Evolutionary conservation across 2,113 vertebrate genomes (phyloP).

Genomic region (Falcunculus frontatus): DNA sequence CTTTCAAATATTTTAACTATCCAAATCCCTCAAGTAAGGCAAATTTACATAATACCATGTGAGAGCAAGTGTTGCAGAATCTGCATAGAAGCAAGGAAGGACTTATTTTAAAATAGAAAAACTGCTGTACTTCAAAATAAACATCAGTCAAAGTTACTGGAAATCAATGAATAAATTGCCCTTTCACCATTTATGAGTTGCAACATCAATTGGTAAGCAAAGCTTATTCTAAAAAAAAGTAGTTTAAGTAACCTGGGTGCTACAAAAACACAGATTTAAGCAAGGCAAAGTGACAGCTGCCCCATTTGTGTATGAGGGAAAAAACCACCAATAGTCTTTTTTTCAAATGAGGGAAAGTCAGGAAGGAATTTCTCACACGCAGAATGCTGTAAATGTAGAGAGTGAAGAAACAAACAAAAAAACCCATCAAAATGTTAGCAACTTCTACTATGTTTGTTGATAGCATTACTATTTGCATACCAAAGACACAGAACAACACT

Average conservation of each 20-base stretch:
- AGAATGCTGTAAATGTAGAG: neutral
- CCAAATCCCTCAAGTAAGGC: neutral
- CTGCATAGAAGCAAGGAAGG: neutral
- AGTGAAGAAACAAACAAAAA: neutral
- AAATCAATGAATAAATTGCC: neutral
- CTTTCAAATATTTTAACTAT: neutral
- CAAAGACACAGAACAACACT: neutral
- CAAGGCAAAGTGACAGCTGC: neutral
- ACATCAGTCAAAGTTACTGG: neutral
- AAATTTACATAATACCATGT: neutral
- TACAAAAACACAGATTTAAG: neutral
- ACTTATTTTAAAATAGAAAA: neutral
- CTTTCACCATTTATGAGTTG: neutral
- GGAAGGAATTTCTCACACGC: neutral
- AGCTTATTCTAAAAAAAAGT: neutral
- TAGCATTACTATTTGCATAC: neutral
- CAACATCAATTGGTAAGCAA: neutral
- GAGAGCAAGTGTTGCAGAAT: neutral
- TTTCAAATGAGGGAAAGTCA: neutral
- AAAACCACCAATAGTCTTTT: neutral
- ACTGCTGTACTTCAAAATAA: neutral
- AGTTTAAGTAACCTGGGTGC: neutral
- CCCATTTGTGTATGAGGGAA: neutral
- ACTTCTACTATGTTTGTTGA: neutral
- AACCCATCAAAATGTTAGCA: neutral